phyloP scores from a whole-genome alignment of 1,140 invertebrate genomes.

The Mercenaria mercenaria region DNA sequence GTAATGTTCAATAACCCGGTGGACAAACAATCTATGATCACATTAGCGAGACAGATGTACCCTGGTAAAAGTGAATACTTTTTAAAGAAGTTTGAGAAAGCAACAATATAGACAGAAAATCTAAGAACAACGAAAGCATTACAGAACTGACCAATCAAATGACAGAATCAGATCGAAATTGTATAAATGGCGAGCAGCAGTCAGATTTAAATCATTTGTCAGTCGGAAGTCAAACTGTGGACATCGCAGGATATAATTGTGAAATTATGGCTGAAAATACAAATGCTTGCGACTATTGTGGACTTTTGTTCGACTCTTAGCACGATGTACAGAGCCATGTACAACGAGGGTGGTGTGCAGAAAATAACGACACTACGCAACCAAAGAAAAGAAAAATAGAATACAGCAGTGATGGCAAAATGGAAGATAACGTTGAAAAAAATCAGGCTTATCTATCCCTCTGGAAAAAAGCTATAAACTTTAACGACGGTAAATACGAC shows the following conservation, averaged over 20 bases:
- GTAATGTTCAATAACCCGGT: constrained; percentile 49
- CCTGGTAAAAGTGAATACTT: constrained; percentile 7
- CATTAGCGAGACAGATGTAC: constrained; percentile 67
- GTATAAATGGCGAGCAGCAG: not conserved
- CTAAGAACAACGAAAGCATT: not conserved
- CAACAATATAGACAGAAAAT: not conserved
- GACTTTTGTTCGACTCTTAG: constrained; percentile 20
- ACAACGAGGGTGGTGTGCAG: constrained; percentile 37
- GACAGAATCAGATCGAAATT: not conserved
- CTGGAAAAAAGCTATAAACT: constrained; percentile 14
- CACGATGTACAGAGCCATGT: constrained; percentile 42
- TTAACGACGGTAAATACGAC: constrained; percentile 26
- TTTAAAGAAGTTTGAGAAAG: constrained; percentile 25
- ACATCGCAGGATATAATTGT: constrained; percentile 1
- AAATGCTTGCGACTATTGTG: constrained; percentile 32
- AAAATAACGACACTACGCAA: not conserved
- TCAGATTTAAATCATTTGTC: not conserved
- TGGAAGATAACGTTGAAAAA: not conserved
- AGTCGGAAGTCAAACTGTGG: not conserved
- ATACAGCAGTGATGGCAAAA: not conserved
- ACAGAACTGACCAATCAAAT: not conserved
- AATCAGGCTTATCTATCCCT: constrained; percentile 4
- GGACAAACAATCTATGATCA: constrained; percentile 59
- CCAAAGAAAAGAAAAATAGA: not conserved
- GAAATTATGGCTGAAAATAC: constrained; percentile 2